Evolutionary conservation across 2,113 vertebrate genomes (phyloP).

Genomic region (Dipodomys ordii): DNA sequence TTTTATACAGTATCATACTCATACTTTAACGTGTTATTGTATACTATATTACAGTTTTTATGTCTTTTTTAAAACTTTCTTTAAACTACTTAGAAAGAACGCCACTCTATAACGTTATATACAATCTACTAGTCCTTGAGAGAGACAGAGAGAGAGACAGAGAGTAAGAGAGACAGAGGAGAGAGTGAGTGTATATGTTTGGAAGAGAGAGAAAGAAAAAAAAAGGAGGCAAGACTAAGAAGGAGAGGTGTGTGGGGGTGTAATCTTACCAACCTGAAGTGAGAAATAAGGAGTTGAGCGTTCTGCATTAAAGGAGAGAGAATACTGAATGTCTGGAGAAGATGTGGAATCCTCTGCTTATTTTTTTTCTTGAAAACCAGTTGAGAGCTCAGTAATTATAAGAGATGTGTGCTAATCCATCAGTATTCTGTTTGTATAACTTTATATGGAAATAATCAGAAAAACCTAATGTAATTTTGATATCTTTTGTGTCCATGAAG

Average conservation of each 20-base stretch:
- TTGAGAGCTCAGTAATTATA: constrained; percentile 47
- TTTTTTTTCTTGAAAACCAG: constrained; percentile 39
- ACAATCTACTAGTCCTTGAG: neutral
- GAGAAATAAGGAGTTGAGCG: neutral
- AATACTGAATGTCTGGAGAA: constrained; percentile 33
- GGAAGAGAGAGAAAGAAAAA: too few species aligned
- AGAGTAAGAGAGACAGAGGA: too few species aligned
- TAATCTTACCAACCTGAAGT: neutral
- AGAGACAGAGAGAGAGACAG: neutral
- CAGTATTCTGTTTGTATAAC: constrained; percentile 55
- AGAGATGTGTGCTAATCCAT: constrained; percentile 62
- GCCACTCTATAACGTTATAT: neutral
- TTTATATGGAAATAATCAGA: constrained; percentile 63
- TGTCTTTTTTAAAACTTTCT: neutral
- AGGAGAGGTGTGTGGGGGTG: too few species aligned
- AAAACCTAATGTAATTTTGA: constrained; percentile 46
- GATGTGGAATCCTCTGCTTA: constrained; percentile 50
- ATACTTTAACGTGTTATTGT: neutral
- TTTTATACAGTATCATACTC: too few species aligned
- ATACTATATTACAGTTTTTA: neutral
- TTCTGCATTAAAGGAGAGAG: neutral
- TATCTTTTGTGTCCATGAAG: constrained; percentile 58
- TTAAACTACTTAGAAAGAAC: neutral
- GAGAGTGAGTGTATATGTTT: too few species aligned
- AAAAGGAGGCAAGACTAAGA: too few species aligned